Evolutionary conservation across 2,113 vertebrate species (phyloP).

Genomic region (Phyllostomus discolor): DNA sequence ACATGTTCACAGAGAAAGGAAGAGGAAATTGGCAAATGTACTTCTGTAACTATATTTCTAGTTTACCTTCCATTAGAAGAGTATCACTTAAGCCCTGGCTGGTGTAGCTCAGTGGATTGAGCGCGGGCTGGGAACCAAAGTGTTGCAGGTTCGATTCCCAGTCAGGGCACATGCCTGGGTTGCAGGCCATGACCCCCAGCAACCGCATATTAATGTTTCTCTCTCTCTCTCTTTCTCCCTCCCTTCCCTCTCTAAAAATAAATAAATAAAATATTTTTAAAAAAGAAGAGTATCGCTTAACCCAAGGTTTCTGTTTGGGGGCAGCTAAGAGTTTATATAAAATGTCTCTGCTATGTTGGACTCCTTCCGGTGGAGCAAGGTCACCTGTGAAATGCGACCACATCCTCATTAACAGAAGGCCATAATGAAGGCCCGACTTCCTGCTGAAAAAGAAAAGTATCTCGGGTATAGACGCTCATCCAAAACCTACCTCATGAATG

Average conservation of each 20-base stretch:
- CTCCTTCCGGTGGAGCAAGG: background rate
- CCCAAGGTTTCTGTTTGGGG: background rate
- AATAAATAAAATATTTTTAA: too few relatives aligned
- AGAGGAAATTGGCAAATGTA: background rate
- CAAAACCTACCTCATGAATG: constrained; percentile 54
- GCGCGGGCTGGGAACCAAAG: too few relatives aligned
- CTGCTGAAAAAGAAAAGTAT: constrained; percentile 17
- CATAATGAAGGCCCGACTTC: constrained; percentile 26
- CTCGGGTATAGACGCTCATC: constrained; percentile 36
- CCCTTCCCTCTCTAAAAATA: too few relatives aligned
- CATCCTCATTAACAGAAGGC: constrained; percentile 48
- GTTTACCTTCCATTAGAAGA: background rate
- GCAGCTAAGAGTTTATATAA: constrained; percentile 18
- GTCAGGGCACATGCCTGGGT: too few relatives aligned
- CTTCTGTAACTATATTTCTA: background rate
- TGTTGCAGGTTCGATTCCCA: too few relatives aligned
- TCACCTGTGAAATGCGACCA: constrained; percentile 26
- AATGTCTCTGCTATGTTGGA: constrained; percentile 26
- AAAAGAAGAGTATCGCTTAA: background rate
- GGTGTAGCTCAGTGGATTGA: too few relatives aligned
- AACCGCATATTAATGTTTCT: too few relatives aligned
- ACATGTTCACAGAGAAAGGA: background rate
- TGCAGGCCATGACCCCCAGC: too few relatives aligned
- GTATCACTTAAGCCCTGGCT: background rate
- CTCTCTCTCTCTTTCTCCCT: too few relatives aligned